Evolutionary conservation across 2,888 invertebrate genomes (phyloP).

Genomic region (Phrixothrix hirtus): DNA sequence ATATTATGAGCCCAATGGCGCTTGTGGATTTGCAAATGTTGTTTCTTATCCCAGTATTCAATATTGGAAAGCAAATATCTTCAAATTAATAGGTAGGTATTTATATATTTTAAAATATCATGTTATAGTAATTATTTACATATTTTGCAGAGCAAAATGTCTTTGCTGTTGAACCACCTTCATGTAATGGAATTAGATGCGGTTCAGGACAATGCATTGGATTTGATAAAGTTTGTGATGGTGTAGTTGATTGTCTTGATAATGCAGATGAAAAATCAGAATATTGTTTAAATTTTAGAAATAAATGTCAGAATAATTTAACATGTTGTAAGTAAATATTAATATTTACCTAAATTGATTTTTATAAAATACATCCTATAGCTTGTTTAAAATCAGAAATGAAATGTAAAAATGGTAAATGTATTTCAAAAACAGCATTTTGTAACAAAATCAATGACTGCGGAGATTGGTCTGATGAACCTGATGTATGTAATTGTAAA

Average conservation of each 20-base stretch:
- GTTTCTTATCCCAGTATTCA: conserved; percentile 61
- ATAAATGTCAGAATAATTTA: conserved; percentile 42
- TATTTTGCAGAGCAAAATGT: conserved; percentile 15
- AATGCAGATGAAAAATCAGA: conserved; percentile 66
- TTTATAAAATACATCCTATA: conserved; percentile 47
- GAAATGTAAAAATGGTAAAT: conserved; percentile 69
- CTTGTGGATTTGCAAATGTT: conserved; percentile 59
- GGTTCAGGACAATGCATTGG: conserved; percentile 69
- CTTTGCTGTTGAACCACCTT: conserved; percentile 37
- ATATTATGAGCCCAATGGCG: conserved; percentile 62
- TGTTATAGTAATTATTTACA: neutral
- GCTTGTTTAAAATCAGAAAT: conserved; percentile 68
- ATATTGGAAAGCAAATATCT: conserved; percentile 60
- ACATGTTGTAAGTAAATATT: conserved; percentile 45
- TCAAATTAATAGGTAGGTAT: conserved; percentile 57
- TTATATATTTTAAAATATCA: neutral
- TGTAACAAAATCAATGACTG: conserved; percentile 72
- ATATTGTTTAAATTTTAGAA: conserved; percentile 52
- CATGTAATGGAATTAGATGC: conserved; percentile 69
- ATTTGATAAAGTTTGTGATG: conserved; percentile 66
- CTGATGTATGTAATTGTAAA: conserved; percentile 64
- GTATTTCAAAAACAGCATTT: conserved; percentile 70
- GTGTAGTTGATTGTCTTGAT: conserved; percentile 69
- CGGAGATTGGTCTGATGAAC: conserved; percentile 74
- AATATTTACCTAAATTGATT: neutral